phyloP scores from a whole-genome alignment of 1,140 invertebrate species.

The Caligus rogercresseyi region DNA sequence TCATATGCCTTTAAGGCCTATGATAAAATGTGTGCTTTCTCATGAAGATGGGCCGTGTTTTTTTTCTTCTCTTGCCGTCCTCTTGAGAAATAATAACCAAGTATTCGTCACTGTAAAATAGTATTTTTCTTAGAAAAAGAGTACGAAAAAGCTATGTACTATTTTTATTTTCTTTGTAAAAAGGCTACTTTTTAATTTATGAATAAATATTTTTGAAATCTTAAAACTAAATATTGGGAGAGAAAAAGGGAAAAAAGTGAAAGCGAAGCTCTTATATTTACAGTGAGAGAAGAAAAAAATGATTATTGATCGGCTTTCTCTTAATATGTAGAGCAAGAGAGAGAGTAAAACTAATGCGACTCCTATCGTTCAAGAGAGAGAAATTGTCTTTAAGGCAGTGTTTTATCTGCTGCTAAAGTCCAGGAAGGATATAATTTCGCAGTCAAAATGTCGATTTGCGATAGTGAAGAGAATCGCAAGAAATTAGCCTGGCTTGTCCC shows the following conservation, averaged over 20 bases:
- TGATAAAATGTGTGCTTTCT: no score
- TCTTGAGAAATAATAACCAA: neutral
- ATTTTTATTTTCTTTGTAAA: neutral
- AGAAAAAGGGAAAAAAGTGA: neutral
- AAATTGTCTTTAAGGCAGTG: no score
- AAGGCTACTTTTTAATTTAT: neutral
- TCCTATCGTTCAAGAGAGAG: no score
- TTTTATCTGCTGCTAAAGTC: neutral
- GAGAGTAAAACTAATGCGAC: no score
- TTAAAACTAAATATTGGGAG: neutral
- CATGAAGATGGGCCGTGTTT: no score
- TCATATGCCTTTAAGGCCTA: no score
- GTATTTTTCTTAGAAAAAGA: neutral
- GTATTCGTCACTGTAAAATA: neutral
- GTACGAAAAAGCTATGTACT: neutral
- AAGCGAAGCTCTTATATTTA: neutral
- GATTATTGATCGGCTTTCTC: no score
- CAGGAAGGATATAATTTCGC: no score
- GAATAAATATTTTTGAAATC: neutral
- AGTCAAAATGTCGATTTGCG: conserved; percentile 18
- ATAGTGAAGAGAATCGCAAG: conserved; percentile 19
- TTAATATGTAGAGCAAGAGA: no score
- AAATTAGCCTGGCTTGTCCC: conserved; percentile 20
- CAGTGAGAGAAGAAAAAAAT: neutral
- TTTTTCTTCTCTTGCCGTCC: no score